Conservation (phyloP, 2,113 vertebrate genomes). For the Paedocypris sp. region DNA sequence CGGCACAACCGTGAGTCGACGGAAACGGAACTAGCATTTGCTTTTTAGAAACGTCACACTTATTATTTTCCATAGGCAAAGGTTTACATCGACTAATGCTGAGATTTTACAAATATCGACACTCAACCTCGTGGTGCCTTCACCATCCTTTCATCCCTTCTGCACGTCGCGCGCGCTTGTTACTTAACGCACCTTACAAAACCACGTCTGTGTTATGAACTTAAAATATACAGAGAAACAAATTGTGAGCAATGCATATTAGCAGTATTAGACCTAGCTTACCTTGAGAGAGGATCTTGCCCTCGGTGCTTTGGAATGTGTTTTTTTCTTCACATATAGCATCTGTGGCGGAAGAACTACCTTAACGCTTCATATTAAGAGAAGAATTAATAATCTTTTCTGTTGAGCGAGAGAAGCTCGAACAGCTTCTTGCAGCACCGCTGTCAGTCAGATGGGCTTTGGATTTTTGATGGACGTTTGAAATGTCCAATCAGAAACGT, state of each 20-base stretch:
- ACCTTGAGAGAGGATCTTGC: conserved; percentile 17
- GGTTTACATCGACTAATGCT: too few species aligned
- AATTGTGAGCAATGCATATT: too few species aligned
- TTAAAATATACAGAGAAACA: too few species aligned
- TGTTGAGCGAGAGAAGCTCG: conserved; percentile 40
- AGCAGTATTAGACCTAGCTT: neutral
- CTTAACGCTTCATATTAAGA: conserved; percentile 10
- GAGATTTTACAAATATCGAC: neutral
- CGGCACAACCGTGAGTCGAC: neutral
- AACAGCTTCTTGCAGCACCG: conserved; percentile 41
- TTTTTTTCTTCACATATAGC: too few species aligned
- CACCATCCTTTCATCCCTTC: neutral
- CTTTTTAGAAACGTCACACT: neutral
- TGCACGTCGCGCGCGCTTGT: neutral
- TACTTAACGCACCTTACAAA: neutral
- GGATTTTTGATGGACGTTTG: conserved; percentile 1
- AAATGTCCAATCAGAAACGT: conserved; percentile 45
- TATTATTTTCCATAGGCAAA: too few species aligned
- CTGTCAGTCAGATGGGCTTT: conserved; percentile 28
- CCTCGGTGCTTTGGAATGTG: neutral
- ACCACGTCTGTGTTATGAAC: neutral
- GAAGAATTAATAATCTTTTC: too few species aligned
- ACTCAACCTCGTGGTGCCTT: neutral
- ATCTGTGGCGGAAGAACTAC: too few species aligned
- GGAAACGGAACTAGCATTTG: neutral